phyloP scores from a whole-genome alignment of 2,113 vertebrate species.

The Thermophis baileyi region DNA sequence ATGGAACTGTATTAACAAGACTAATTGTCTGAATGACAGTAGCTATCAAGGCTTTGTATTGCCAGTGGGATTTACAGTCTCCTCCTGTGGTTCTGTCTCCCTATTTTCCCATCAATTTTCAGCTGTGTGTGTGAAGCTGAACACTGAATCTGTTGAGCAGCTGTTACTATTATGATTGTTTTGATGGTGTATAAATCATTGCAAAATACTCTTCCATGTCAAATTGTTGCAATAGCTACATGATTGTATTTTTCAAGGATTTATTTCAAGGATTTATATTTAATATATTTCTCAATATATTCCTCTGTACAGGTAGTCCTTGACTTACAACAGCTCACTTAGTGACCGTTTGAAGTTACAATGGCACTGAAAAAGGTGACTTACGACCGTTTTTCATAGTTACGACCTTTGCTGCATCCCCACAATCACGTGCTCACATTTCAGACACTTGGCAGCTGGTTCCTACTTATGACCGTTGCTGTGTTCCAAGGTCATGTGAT shows the following conservation, averaged over 20 bases:
- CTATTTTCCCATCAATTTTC: background rate
- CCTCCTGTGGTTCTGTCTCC: background rate
- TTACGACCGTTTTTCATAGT: too few relatives aligned
- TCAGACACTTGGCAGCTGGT: too few relatives aligned
- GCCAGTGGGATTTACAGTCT: background rate
- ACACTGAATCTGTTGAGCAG: background rate
- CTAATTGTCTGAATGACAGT: background rate
- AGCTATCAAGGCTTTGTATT: background rate
- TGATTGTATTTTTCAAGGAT: background rate
- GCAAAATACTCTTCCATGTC: background rate
- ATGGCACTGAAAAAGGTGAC: too few relatives aligned
- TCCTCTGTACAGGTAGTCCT: background rate
- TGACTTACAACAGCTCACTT: too few relatives aligned
- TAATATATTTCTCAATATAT: background rate
- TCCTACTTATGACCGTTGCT: too few relatives aligned
- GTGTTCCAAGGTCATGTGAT: too few relatives aligned
- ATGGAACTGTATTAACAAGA: constrained; percentile 8
- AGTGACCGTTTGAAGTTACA: too few relatives aligned
- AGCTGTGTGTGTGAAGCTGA: background rate
- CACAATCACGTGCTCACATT: too few relatives aligned
- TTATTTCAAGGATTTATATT: background rate
- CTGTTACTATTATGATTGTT: background rate
- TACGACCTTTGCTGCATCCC: too few relatives aligned
- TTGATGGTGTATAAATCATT: background rate
- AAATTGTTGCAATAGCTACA: background rate